Evolutionary conservation across 2,888 invertebrate genomes (phyloP), one percentile per base, ranked within the genome.

Genomic region (Stenichneumon culpator): DNA sequence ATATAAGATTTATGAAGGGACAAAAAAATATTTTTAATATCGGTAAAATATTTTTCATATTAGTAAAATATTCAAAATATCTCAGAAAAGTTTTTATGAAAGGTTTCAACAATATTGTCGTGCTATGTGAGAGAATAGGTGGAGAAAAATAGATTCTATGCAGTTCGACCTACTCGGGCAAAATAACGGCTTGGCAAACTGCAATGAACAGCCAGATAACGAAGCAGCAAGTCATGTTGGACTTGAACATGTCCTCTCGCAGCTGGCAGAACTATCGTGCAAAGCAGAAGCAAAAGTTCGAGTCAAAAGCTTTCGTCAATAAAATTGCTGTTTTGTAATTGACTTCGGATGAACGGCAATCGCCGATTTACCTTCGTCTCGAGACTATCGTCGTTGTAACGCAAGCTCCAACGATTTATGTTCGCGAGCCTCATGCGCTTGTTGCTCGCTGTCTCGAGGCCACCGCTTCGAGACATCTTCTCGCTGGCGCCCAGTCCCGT

Each of bases 161-260:
- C 28, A 65, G 6, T 50, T 74, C 67, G 32, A 93, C 95, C 95
- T 93, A 97, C 97, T 96, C 95, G 79, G 96, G 97, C 90, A 97
- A 96, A 90, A 97, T 96, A 74, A 97, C 95, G 65, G 95, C 95
- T 94, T 98, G 98, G 86, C 97, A 97, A 73, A 96, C 95, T 1
- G 97, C 96, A 73, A 98, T 97, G 92, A 98, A 97, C 67, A 98
- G 94, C 98, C 99, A 98, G 86, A 99, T 96, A 89, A 98, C 96
- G 93, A 98, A 97, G 91, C 98, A 98, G 94, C 98, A 98, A 92
- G 98, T 95, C 95, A 99, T 97, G 93, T 99, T 99, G 19, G 98
- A 98, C 93, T 98, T 98, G 95, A 99, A 99, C 96, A 98, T 98
- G 90, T 97, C 97, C 94, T 99, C 99, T 78, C 98, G 96, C 79